Base-by-base conservation (phyloP, 2,113 vertebrate genomes). In the Stigmatopora nigra region DNA sequence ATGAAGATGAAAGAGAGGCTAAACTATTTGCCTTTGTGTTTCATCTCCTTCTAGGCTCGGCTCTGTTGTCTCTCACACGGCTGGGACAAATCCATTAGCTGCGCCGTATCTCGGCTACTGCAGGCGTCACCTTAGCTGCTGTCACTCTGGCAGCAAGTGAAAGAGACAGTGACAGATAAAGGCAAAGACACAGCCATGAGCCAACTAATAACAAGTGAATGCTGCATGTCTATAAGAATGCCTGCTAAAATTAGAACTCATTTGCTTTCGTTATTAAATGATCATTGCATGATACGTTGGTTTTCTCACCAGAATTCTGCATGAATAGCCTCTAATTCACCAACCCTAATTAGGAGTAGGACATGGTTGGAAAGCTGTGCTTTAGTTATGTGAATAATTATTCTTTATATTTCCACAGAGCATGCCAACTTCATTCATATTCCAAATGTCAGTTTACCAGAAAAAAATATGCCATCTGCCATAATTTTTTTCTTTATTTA, bases 51-150 rank as follows among this genome's bases (percentile, higher is more conserved):
- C 61, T 76, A 63, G 61, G 57, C 72, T 49, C 70, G 69, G 69
- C 75, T 78, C 71, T 66, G 76, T 82, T 86, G 82, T 83, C 75
- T 73, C 72, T 82, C 65, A 72, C 76, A 86, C 68, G 75, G 59
- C 79, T 72, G 81, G 81, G 80, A 88, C 82, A 79, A 87, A 90
- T 87, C 83, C 86, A 87, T 90, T 87, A 85, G 83, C 80, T 76
- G 63, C 72, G 82, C 78, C 57, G 68, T 83, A 84, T 85, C 81
- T 83, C 49, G 3, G 81, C 82, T 63, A 67, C 80, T 70, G 81
- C 82, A 87, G 78, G 76, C 71, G 57, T 82, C 82, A 77, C 80
- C 72, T 79, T 53, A 70, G 75, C 41, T 48, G 16, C 70, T 79
- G 81, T 78, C 80, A 76, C 65, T 70, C 65, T 58, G 68, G 52